Evolutionary conservation across 2,888 invertebrate species (phyloP).

Genomic region (Nasonia oneida): DNA sequence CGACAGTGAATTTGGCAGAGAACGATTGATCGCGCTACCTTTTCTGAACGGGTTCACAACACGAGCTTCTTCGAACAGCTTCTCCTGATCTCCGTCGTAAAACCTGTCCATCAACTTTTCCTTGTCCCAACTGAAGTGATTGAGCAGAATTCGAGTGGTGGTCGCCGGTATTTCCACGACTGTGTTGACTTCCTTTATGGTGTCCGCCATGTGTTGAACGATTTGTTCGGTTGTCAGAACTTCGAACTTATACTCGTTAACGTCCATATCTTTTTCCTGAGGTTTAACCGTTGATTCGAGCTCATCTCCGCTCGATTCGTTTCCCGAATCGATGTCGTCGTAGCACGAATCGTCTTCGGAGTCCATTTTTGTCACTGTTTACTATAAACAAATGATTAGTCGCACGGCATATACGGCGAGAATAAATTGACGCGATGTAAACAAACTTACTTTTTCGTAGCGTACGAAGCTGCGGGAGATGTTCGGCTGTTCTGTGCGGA

Average conservation of each 20-base stretch:
- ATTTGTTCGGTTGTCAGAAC: conserved; percentile 97
- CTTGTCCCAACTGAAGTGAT: conserved; percentile 99
- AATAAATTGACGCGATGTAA: no score
- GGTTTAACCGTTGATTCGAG: conserved; percentile 87
- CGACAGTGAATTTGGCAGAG: conserved; percentile 69
- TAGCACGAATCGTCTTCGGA: conserved; percentile 94
- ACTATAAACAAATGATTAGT: no score
- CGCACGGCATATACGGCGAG: no score
- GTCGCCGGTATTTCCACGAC: conserved; percentile 96
- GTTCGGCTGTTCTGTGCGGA: no score
- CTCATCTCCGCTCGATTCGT: conserved; percentile 95
- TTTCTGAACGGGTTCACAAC: conserved; percentile 96
- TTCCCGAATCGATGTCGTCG: conserved; percentile 94
- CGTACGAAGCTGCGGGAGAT: no score
- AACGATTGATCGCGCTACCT: conserved; percentile 76
- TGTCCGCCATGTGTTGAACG: conserved; percentile 98
- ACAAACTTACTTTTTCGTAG: no score
- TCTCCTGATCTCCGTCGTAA: conserved; percentile 97
- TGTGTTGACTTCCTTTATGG: conserved; percentile 97
- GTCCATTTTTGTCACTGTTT: conserved; percentile 84
- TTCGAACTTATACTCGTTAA: conserved; percentile 96
- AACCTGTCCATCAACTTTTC: conserved; percentile 98
- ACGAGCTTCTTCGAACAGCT: conserved; percentile 95
- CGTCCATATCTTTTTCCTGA: conserved; percentile 89
- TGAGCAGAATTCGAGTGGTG: conserved; percentile 95